Base-by-base conservation (phyloP, 2,113 vertebrate genomes). In the Spea multiplicata region DNA sequence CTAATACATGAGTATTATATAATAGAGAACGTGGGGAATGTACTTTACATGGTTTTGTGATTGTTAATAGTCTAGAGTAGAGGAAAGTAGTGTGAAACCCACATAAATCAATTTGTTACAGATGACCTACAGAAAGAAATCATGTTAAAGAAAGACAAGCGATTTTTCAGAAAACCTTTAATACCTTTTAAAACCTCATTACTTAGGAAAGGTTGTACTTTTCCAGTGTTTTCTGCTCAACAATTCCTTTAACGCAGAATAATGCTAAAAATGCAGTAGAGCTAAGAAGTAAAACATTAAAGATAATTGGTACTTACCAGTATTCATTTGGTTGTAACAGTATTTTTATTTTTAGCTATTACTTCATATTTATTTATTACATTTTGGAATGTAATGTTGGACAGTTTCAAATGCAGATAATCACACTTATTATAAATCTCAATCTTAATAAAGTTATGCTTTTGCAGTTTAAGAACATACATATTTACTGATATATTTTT, bases 91-190 rank as follows among this genome's bases (percentile, higher is more conserved):
- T 52, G 10, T 52, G 16, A 66, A 65, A 66, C 49, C 67, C 9
- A 14, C 14, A 76, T 67, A 76, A 68, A 76, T 76, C 30, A 76
- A 76, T 76, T 76, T 76, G 74, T 68, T 46, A 68, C 74, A 76
- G 30, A 47, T 76, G 52, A 68, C 64, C 52, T 76, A 76, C 57
- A 62, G 73, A 65, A 74, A 64, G 13, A 74, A 74, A 50, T 64
- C 46, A 55, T 45, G 47, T 55, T 53, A 47, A 30, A 57, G 50
- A 68, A 75, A 68, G 62, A 66, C 12, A 9, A 49, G n/a, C 16
- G 64, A 64, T 49, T 64, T 74, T 30, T 74, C 46, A 75, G 48
- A 66, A 64, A 64, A 61, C 8, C 45, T 64, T 30, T 30, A 30
- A 30, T 30, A 30, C 30, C 30, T 30, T n/a, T 74, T 64, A 62